Base-by-base conservation (phyloP, 2,797 vertebrate species). In the Labroides dimidiatus region DNA sequence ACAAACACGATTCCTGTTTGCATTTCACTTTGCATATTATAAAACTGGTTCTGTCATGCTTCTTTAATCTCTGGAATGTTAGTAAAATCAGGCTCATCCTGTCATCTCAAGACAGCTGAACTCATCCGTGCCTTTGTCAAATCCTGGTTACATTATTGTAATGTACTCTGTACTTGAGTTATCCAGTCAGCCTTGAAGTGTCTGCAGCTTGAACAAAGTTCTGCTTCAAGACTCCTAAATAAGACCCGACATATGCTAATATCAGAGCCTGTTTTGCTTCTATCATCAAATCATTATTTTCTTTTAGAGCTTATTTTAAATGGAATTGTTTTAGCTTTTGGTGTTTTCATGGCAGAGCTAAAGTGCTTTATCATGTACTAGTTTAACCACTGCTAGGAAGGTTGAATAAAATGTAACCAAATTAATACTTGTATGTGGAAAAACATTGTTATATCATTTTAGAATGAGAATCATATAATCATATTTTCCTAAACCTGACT, bases 51-150 rank as follows among this genome's bases (percentile, higher is more conserved):
- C 69, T 58, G 78, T 56, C 48, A 48, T n/a, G 37, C 50, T 56
- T 60, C 59, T 75, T 82, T 83, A 66, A 71, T 76, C 70, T 76
- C 0, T 2, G 58, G 55, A 56, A 58, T 60, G 64, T 78, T 66
- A 41, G 45, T 54, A 51, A 73, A 63, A 81, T 75, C 64, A 59
- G 49, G 54, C 21, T 13, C 48, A 41, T 81, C 60, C 61, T 74
- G 61, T 80, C 81, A 72, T 75, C 72, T 77, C 17, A 11, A 74
- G 58, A 77, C 62, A 63, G 52, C 49, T 48, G 69, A 72, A 60
- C 57, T 69, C 74, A 52, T 68, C 70, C 70, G 65, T 61, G 68
- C 71, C 52, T 81, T 59, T 74, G 66, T 75, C 81, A 82, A 61
- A 68, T 78, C 65, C 68, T 67, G 55, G 51, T 69, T 70, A 67